phyloP scores from a whole-genome alignment of 1,140 invertebrate species.

The Globodera rostochiensis region DNA sequence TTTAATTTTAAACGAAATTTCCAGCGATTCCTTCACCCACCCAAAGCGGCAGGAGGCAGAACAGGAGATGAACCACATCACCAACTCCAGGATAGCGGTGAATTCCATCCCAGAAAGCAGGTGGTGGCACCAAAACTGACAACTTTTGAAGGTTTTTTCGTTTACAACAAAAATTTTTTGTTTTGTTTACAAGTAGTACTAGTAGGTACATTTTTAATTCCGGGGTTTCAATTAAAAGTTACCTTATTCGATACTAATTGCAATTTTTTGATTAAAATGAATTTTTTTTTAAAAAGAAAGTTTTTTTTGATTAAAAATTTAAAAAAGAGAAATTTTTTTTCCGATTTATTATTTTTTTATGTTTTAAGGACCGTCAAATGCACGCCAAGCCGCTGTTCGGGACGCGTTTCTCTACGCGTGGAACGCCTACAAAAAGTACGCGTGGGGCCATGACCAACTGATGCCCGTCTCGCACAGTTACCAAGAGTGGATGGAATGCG shows the following conservation, averaged over 20 bases:
- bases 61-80: not conserved
- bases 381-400: constrained; percentile 79
- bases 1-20: not conserved
- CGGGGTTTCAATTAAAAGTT: too few species aligned
- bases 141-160: constrained; percentile 20
- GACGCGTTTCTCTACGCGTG: constrained; percentile 86
- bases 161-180: not conserved
- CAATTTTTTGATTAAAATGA: too few species aligned
- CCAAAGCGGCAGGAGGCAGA: not conserved
- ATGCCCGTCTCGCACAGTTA: constrained; percentile 80
- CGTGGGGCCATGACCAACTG: constrained; percentile 91
- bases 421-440: constrained; percentile 84
- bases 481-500: constrained; percentile 83
- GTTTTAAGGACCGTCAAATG: constrained; percentile 75
- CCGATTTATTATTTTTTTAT: not conserved
- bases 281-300: too few species aligned
- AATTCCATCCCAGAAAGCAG: constrained; percentile 1
- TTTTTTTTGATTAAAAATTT: not conserved
- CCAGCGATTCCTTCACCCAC: not conserved
- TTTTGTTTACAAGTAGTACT: not conserved
- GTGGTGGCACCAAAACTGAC: constrained; percentile 19
- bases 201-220: not conserved
- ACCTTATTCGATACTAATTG: too few species aligned
- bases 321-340: not conserved
- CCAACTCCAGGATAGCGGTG: not conserved